Percentiles rank a stretch among this genome's conserved stretches.
phyloP scores from a whole-genome alignment of 30 jellyfish, hydroid and myxozoan genomes.

The Cassiopea xamachana region DNA sequence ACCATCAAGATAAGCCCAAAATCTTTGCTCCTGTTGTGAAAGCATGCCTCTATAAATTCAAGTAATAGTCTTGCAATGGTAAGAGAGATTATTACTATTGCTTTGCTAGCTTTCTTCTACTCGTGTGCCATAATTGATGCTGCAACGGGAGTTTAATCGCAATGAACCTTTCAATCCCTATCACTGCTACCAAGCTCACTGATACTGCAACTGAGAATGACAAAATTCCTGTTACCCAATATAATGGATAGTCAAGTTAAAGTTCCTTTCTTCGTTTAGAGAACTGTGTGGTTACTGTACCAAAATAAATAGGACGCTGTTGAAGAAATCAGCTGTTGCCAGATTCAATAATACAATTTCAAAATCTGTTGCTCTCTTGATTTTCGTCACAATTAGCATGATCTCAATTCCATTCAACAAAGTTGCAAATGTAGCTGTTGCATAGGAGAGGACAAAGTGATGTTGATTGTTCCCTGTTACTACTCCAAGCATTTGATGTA shows the following conservation, averaged over 20 bases:
- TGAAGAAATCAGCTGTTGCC: constrained; percentile 48
- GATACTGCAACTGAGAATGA: constrained; percentile 2
- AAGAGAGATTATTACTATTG: no score
- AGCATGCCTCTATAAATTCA: no score
- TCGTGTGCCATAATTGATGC: constrained; percentile 38
- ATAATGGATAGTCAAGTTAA: background rate
- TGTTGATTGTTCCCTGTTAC: background rate
- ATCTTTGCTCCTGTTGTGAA: no score
- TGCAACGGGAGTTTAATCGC: constrained; percentile 42
- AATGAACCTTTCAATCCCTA: constrained; percentile 33
- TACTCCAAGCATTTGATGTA: background rate
- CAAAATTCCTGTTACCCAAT: background rate
- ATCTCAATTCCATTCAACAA: constrained; percentile 30
- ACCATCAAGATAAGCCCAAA: no score
- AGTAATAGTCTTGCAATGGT: no score
- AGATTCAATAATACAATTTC: constrained; percentile 58
- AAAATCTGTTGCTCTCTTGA: constrained; percentile 22
- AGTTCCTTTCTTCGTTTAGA: background rate
- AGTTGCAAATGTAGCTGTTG: background rate
- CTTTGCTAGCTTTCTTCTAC: constrained; percentile 4
- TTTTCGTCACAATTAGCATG: background rate
- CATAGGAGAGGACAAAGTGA: constrained; percentile 1
- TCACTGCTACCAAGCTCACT: background rate
- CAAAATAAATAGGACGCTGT: background rate
- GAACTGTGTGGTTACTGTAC: background rate